Evolutionary conservation across 2,113 vertebrate genomes (phyloP).

Genomic region (Scartelaos histophorus): DNA sequence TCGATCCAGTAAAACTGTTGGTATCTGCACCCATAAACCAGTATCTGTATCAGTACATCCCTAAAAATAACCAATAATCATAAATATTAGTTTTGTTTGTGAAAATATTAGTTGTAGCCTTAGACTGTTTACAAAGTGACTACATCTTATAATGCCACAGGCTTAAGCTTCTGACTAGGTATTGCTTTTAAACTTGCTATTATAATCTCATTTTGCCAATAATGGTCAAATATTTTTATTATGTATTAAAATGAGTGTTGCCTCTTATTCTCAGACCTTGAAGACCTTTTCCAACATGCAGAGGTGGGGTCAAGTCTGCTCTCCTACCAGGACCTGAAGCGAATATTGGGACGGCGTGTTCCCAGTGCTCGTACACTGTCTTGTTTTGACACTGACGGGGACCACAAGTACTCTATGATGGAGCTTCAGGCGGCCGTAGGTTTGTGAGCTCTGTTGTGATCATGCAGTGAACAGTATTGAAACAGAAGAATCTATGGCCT

Average conservation of each 20-base stretch:
- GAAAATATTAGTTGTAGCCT: no score
- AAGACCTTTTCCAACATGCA: slow-evolving; percentile 45
- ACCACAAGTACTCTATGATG: slow-evolving; percentile 59
- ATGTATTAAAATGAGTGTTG: not conserved
- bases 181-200: not conserved
- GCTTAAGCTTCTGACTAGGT: no score
- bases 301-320: slow-evolving; percentile 9
- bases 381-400: slow-evolving; percentile 63
- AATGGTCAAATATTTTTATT: not conserved
- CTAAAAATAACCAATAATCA: no score
- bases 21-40: no score
- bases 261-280: slow-evolving; percentile 59
- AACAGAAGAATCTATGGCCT: slow-evolving; percentile 30
- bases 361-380: slow-evolving; percentile 43
- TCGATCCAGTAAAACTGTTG: no score
- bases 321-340: slow-evolving; percentile 54
- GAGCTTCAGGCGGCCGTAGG: slow-evolving; percentile 67
- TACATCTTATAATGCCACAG: no score
- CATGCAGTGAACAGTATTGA: slow-evolving; percentile 59
- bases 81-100: no score
- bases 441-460: slow-evolving; percentile 46
- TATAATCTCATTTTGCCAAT: not conserved
- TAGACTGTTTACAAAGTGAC: no score
- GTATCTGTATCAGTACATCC: no score
- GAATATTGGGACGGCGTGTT: slow-evolving; percentile 42